Base-by-base conservation (phyloP, 2,113 vertebrate species). In the Anolis carolinensis region DNA sequence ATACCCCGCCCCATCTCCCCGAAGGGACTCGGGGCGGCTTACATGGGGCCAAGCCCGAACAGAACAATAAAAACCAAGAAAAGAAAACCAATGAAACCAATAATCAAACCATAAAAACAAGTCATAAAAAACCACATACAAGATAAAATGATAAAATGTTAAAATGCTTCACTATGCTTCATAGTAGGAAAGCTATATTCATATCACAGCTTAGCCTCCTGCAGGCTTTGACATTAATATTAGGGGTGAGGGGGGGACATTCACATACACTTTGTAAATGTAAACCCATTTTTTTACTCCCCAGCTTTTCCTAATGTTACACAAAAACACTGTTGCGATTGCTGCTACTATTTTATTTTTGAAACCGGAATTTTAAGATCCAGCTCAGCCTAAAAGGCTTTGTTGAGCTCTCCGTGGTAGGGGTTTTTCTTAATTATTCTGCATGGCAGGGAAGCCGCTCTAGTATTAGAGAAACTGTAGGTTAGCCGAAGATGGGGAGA, bases 351-450 rank as follows among this genome's bases (percentile, higher is more conserved):
- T 67, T 21, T 32, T 44, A 1, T 59, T 55, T 70, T 36, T 79
- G 48, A 44, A 67, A 79, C 5, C 3, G 62, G 13, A n/a, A 14
- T 67, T 67, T 65, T 44, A 44, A 73, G 71, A 79, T 8, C 32
- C 44, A 5, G 21, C 52, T 73, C 23, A 7, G 34, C 21, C 68
- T 86, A 68, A 18, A 48, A 32, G 30, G 13, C 36, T 27, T 63
- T 63, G 1, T 5, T 10, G 34, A 55, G n/a, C 34, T 36, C 34
- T 80, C 30, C 21, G 10, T 65, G 14, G 32, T 34, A 52, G 70
- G 70, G 23, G 25, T 21, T 74, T 34, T 34, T 36, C 85, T 75
- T 86, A 71, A 86, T 79, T 72, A 79, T 39, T 18, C 36, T 48
- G 55, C n/a, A 3, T 86, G 70, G 84, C 50, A 16, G 75, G 84